Percentiles rank a stretch among this genome's conserved stretches.
phyloP scores from a whole-genome alignment of 1,140 invertebrate genomes.

The Lysiphlebus fabarum region DNA sequence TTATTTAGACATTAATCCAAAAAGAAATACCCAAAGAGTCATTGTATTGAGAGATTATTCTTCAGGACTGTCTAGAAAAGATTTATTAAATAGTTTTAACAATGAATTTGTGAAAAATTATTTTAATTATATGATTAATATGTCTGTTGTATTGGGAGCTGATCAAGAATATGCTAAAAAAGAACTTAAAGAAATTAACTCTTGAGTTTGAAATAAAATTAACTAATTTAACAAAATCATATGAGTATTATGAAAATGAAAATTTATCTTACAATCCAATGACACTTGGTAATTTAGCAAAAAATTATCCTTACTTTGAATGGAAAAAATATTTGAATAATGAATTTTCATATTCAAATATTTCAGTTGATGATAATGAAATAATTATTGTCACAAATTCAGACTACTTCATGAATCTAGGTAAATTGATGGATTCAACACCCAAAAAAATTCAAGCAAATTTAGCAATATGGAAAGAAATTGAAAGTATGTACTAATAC shows the following conservation, averaged over 20 bases:
- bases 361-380: conserved; percentile 46
- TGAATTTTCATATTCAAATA: conserved; percentile 41
- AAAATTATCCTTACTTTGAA: conserved; percentile 53
- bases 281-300: conserved; percentile 56
- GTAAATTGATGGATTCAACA: conserved; percentile 54
- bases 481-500: conserved; percentile 72
- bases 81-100: too few species aligned
- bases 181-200: too few species aligned
- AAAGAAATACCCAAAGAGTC: conserved; percentile 64
- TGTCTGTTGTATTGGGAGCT: too few species aligned
- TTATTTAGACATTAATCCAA: too few species aligned
- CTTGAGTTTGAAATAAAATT: too few species aligned
- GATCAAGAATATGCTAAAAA: too few species aligned
- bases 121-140: too few species aligned
- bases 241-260: too few species aligned
- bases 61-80: too few species aligned
- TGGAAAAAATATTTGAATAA: conserved; percentile 59
- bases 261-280: conserved; percentile 66
- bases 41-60: too few species aligned
- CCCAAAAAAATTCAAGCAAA: conserved; percentile 68
- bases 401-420: conserved; percentile 58
- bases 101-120: conserved; percentile 73
- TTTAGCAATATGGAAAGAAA: conserved; percentile 78
- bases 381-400: conserved; percentile 69
- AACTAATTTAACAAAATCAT: too few species aligned